Evolutionary conservation across 2,888 invertebrate genomes (phyloP), one percentile per base, ranked within the genome.

Genomic region (Pristionchus fissidentatus): DNA sequence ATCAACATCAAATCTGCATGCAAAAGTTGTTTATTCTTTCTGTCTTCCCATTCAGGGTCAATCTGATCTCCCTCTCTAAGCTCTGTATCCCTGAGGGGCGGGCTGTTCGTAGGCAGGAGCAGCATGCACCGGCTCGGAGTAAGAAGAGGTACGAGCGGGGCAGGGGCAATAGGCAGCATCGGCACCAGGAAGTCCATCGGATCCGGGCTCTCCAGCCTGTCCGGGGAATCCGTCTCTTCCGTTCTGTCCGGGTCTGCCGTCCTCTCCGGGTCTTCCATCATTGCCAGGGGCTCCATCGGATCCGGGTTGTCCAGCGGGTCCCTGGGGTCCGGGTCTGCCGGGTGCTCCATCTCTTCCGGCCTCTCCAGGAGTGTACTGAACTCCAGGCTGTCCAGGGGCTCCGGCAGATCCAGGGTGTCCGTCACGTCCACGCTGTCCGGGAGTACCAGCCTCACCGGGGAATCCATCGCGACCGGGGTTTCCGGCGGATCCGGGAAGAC

Each of bases 61-160:
- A 19, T 57, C 10, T 29, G n/a, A 38, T 38, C 57, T 52, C 15
- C 3, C 10, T n/a, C 13, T 55, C n/a, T 22, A 55, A 7, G 55
- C 55, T 22, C 55, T 55, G 55, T 55, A 55, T 19, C 55, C 55
- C 55, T 55, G 55, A 19, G 35, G 62, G 38, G 62, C 62, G 15
- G 62, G 62, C 4, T 29, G 32, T 10, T 29, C 32, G 35, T 62
- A 62, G 32, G 62, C 62, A 5, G 73, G 73, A 43, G 73, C 73
- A 10, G 73, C 73, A 19, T 73, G 73, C 46, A 73, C 73, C 8
- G 73, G 73, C 46, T 73, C 73, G 19, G 73, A 73, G 73, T 46
- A 73, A 4, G 73, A 73, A 3, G 73, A 73, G 22, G 73, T 73
- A 43, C 73, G 73, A 46, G 73, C 22, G 46, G 73, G 73, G 46